Evolutionary conservation across 2,888 invertebrate species (phyloP).

Genomic region (Pinctada fucata): DNA sequence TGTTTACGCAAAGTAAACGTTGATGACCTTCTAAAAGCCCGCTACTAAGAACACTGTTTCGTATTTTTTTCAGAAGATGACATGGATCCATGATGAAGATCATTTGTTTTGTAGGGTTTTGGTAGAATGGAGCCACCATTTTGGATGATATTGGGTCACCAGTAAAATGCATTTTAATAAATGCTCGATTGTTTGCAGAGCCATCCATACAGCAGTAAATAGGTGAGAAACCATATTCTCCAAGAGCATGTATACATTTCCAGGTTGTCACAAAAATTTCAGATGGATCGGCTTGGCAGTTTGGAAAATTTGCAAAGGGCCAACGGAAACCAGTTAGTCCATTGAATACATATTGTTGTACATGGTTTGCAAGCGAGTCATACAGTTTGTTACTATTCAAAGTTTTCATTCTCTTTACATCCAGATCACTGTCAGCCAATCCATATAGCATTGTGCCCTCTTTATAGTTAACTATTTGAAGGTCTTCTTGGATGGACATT

Average conservation of each 20-base stretch:
- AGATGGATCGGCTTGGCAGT: slow-evolving; percentile 17
- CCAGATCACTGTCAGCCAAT: slow-evolving; percentile 17
- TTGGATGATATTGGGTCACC: slow-evolving; percentile 16
- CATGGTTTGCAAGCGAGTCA: slow-evolving; percentile 23
- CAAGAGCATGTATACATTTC: slow-evolving; percentile 21
- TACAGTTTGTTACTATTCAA: slow-evolving; percentile 9
- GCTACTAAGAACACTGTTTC: slow-evolving; percentile 26
- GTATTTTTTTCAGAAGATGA: slow-evolving; percentile 29
- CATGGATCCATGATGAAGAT: slow-evolving; percentile 37
- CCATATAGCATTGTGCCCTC: slow-evolving; percentile 10
- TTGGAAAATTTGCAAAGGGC: slow-evolving; percentile 24
- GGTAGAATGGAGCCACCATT: slow-evolving; percentile 26
- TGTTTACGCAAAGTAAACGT: slow-evolving; percentile 18
- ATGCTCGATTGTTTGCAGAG: slow-evolving; percentile 30
- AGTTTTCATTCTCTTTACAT: slow-evolving; percentile 6
- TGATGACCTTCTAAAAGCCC: slow-evolving; percentile 12
- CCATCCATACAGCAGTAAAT: slow-evolving; percentile 40
- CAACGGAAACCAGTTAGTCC: slow-evolving; percentile 27
- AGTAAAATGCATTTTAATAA: slow-evolving; percentile 34
- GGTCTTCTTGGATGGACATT: slow-evolving; percentile 34
- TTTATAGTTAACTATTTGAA: slow-evolving; percentile 20
- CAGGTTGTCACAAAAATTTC: slow-evolving; percentile 31
- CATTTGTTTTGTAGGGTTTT: slow-evolving; percentile 21
- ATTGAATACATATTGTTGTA: slow-evolving; percentile 32
- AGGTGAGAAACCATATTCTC: slow-evolving; percentile 13